These are phyloP conservation scores for Phaedon cochleariae DNA, from an alignment of 2,888 invertebrate species.

Conservation along the genomic window DNA sequence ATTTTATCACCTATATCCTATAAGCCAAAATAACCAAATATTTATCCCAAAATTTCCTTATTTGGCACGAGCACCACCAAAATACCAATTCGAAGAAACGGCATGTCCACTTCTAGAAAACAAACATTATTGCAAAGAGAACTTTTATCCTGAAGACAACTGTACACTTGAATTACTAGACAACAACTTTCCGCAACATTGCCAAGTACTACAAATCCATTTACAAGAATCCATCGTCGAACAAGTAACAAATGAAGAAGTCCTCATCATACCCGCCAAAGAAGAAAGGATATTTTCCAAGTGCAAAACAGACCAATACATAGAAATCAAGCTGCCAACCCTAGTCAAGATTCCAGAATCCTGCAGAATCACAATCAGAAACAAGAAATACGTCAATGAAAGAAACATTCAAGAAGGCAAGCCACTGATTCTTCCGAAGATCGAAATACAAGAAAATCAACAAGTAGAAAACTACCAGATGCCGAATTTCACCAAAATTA, in stretches of 20 bases:
- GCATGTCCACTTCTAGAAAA: neutral
- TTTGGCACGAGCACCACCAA: neutral
- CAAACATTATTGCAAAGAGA: neutral
- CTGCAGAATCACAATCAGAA: neutral
- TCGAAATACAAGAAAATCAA: too few relatives aligned
- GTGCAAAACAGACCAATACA: constrained; percentile 11
- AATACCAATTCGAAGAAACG: neutral
- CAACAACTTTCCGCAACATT: neutral
- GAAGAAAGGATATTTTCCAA: neutral
- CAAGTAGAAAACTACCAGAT: too few relatives aligned
- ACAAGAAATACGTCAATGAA: constrained; percentile 1
- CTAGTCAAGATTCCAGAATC: constrained; percentile 18
- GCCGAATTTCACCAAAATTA: too few relatives aligned
- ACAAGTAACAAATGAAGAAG: constrained; percentile 4
- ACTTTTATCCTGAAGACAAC: neutral
- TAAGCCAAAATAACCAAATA: neutral
- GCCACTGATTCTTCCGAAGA: too few relatives aligned
- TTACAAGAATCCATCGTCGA: neutral
- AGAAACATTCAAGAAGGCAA: neutral
- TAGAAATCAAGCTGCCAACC: constrained; percentile 11
- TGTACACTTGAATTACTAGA: neutral
- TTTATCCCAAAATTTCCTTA: constrained; percentile 4
- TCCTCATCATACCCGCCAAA: neutral
- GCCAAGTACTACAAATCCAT: neutral
- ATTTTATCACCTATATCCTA: neutral